These are phyloP conservation scores for Furnarius figulus DNA, from an alignment of 2,113 vertebrate genomes.

Conservation along the genomic window DNA sequence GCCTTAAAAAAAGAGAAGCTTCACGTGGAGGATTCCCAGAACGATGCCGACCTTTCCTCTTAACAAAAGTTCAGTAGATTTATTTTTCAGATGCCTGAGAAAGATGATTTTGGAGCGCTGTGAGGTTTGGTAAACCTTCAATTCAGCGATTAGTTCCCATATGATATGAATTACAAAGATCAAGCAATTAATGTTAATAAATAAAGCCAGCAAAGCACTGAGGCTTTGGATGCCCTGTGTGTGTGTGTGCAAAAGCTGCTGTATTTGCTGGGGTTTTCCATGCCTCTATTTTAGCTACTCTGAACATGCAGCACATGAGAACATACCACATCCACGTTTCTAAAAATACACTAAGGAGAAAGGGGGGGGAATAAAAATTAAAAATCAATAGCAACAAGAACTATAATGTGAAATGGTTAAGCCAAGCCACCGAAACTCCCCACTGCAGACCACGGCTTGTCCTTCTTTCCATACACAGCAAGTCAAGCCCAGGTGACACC, in stretches of 20 bases:
- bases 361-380: background rate
- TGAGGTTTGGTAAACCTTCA: background rate
- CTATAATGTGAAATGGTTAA: background rate
- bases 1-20: constrained; percentile 31
- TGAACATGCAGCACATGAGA: background rate
- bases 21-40: constrained; percentile 27
- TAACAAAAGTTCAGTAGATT: constrained; percentile 49
- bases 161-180: background rate
- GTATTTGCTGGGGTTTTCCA: constrained; percentile 15
- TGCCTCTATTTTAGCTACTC: background rate
- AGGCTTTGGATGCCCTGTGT: background rate
- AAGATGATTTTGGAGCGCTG: background rate
- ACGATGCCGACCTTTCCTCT: constrained; percentile 42
- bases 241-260: background rate
- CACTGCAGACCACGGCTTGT: background rate
- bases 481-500: background rate
- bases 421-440: background rate
- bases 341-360: constrained; percentile 12
- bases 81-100: constrained; percentile 8
- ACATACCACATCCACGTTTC: background rate
- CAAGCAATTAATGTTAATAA: background rate
- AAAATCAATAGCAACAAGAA: background rate
- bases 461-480: background rate
- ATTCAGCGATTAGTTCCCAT: background rate
- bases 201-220: background rate